phyloP scores from a whole-genome alignment of 2,113 vertebrate genomes.

The Tylochromis polylepis region DNA sequence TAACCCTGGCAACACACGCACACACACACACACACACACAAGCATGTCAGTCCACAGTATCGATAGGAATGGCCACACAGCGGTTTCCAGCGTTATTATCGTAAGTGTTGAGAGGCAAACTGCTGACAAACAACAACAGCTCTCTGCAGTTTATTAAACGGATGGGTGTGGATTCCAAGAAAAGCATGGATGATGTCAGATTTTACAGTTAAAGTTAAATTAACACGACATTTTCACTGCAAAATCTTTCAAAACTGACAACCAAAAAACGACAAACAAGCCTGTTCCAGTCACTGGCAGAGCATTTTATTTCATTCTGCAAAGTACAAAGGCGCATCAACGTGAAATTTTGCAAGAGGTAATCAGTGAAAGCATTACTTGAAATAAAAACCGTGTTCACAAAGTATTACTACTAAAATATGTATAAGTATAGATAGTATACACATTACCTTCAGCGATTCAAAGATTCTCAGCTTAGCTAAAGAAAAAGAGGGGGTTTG shows the following conservation, averaged over 20 bases:
- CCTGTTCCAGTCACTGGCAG: background rate
- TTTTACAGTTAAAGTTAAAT: background rate
- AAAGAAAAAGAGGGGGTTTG: background rate
- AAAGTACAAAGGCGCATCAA: background rate
- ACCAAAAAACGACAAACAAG: background rate
- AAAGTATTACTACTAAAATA: background rate
- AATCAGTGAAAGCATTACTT: background rate
- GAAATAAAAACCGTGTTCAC: background rate
- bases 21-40: background rate
- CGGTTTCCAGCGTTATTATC: background rate
- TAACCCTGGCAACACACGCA: slow-evolving; percentile 41
- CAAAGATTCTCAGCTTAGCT: background rate
- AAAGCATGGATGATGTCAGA: background rate
- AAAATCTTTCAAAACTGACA: background rate
- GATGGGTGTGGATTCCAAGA: background rate
- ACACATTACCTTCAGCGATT: background rate
- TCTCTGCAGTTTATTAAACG: background rate
- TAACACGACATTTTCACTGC: background rate
- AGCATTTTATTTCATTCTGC: background rate
- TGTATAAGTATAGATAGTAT: background rate
- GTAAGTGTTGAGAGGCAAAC: background rate
- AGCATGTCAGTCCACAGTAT: background rate
- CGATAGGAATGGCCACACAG: background rate
- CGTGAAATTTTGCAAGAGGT: background rate
- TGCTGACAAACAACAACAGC: background rate